Conservation (phyloP, 2,797 vertebrate genomes). For the Pangasius larnaudii region DNA sequence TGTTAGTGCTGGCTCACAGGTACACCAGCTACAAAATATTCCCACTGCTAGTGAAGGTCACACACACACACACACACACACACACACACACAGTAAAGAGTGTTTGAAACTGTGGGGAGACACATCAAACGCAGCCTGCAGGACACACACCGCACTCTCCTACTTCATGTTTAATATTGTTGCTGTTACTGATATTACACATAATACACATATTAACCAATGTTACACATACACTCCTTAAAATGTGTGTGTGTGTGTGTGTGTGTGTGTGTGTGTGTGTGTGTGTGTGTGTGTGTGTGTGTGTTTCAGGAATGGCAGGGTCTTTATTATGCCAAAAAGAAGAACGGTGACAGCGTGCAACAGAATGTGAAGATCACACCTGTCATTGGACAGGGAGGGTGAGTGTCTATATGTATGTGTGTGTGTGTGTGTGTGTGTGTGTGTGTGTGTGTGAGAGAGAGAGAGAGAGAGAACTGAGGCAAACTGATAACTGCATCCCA, state of each 20-base stretch:
- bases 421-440: neutral
- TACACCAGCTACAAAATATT: neutral
- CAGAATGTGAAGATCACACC: constrained; percentile 99
- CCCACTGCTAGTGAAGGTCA: neutral
- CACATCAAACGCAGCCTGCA: neutral
- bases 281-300: constrained; percentile 31
- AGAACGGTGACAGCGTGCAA: constrained; percentile 92
- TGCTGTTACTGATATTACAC: neutral
- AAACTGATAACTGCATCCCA: neutral
- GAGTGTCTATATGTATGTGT: constrained; percentile 64
- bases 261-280: constrained; percentile 22
- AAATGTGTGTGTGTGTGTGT: neutral
- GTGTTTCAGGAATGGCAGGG: constrained; percentile 95
- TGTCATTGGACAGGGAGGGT: constrained; percentile 98
- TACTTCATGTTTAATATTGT: neutral
- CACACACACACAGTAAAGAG: neutral
- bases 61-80: constrained; percentile 14
- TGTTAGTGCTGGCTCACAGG: neutral
- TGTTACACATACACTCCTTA: neutral
- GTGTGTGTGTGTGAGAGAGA: neutral
- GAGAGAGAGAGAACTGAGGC: neutral
- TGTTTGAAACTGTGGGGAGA: constrained; percentile 25
- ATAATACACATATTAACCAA: neutral
- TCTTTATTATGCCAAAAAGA: constrained; percentile 93
- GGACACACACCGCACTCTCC: neutral